Base-by-base conservation (phyloP, 2,113 vertebrate genomes). In the Corythornis cristatus region DNA sequence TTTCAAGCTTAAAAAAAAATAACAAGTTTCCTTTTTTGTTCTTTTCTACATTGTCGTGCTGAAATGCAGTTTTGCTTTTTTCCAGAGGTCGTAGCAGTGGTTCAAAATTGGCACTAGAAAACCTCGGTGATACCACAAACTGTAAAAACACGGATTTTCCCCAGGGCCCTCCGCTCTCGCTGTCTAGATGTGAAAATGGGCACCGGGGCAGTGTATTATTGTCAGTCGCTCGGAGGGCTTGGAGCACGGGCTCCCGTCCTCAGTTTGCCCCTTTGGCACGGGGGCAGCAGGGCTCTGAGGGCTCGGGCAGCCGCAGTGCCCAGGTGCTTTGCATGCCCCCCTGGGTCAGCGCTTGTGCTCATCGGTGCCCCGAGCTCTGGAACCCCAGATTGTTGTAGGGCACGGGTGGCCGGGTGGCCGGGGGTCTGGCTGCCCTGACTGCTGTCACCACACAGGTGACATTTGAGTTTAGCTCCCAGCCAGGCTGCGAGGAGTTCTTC, bases 1-100 rank as follows among this genome's bases (percentile, higher is more conserved):
- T 95, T 95, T 94, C 93, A 86, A 91, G 73, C 86, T 94, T 94
- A 92, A 92, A 96, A 96, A 96, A 96, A 94, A 93, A 93, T 89
- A 96, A 96, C 68, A 93, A 72, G 58, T 92, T 95, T 95, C 91
- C 90, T 77, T 91, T 94, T 94, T 92, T 95, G 80, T 91, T 83
- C 90, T 84, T 89, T 92, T 87, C 86, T 95, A 45, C 33, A 1
- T 74, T 94, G 90, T 95, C 6, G 7, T 92, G 86, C 83, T 93
- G 92, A 95, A 96, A 96, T 90, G 76, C 85, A 92, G 91, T 96
- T 92, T 95, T 86, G 60, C 64, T 89, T 75, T 77, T 94, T 95
- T 93, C 73, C 91, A 92, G 78, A 91, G 86, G 87, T 90, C 53
- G 3, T 80, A 82, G 75, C 70, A 50, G 62, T 35, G 73, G 83